A percentile compares a stretch with the other conserved stretches of the same genome.
phyloP scores from a whole-genome alignment of 2,113 vertebrate species.

The Cyanoderma ruficeps region DNA sequence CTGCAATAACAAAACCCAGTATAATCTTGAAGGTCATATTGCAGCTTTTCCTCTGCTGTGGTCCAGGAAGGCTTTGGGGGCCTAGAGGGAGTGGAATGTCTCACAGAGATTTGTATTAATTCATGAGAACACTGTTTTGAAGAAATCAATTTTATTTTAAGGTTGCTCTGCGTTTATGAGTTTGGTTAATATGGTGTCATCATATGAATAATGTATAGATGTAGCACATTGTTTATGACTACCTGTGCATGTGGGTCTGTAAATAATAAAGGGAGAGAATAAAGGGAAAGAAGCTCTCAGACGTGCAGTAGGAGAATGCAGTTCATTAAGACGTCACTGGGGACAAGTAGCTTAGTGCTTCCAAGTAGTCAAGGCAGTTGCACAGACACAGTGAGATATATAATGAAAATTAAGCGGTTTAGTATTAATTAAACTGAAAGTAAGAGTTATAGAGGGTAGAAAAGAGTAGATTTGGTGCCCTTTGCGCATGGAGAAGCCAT shows the following conservation, averaged over 20 bases:
- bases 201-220: background rate
- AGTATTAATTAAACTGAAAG: constrained; percentile 22
- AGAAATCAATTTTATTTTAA: background rate
- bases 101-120: background rate
- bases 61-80: background rate
- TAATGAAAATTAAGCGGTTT: background rate
- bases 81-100: background rate
- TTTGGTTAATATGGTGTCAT: background rate
- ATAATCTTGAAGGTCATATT: constrained; percentile 9
- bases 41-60: background rate
- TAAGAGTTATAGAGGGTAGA: background rate
- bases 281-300: background rate
- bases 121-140: background rate
- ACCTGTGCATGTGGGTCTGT: background rate
- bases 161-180: background rate
- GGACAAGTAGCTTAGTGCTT: constrained; percentile 13
- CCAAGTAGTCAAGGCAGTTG: constrained; percentile 2
- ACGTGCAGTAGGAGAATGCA: background rate
- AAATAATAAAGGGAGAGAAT: background rate
- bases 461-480: background rate
- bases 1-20: constrained; percentile 19
- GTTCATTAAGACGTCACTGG: constrained; percentile 8
- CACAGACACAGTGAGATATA: background rate
- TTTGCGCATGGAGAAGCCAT: background rate
- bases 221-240: background rate